Percentiles rank a stretch among this genome's conserved stretches.
phyloP scores from a whole-genome alignment of 30 jellyfish, hydroid and myxozoan genomes.

The Cassiopea xamachana region DNA sequence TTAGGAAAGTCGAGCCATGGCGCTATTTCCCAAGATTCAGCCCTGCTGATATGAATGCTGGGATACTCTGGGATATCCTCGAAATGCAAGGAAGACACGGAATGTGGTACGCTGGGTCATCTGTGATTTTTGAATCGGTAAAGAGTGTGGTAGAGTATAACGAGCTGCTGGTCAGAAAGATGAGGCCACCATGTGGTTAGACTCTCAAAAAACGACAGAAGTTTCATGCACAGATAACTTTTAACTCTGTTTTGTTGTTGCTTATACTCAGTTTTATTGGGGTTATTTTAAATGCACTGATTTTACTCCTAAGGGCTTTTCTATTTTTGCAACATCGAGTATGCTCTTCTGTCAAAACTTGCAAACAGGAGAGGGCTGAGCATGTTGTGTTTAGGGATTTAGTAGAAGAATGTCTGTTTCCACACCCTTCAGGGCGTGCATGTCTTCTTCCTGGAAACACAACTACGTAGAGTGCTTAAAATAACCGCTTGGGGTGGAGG shows the following conservation, averaged over 20 bases:
- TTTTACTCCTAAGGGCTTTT: no score
- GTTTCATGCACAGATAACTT: background rate
- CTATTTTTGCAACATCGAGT: no score
- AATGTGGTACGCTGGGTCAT: constrained; percentile 96
- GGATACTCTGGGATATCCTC: constrained; percentile 80
- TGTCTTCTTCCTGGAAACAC: no score
- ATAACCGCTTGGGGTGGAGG: no score
- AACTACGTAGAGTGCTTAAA: no score
- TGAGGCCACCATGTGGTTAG: constrained; percentile 61
- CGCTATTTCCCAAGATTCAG: constrained; percentile 87
- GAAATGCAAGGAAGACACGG: constrained; percentile 89
- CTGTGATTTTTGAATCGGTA: constrained; percentile 91
- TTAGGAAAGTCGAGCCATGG: constrained; percentile 59
- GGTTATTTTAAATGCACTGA: no score
- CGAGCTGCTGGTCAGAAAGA: constrained; percentile 60
- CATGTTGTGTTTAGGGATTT: no score
- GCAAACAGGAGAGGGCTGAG: no score
- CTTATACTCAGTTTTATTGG: background rate
- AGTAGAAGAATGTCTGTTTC: no score
- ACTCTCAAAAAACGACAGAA: no score
- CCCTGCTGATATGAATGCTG: constrained; percentile 59
- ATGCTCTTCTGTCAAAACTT: no score
- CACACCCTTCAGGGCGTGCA: no score
- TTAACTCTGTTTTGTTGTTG: background rate
- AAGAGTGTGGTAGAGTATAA: constrained; percentile 91